Percentiles rank a stretch among this genome's conserved stretches.
Conservation (phyloP, 2,113 vertebrate species). For the Notiomystis cincta region DNA sequence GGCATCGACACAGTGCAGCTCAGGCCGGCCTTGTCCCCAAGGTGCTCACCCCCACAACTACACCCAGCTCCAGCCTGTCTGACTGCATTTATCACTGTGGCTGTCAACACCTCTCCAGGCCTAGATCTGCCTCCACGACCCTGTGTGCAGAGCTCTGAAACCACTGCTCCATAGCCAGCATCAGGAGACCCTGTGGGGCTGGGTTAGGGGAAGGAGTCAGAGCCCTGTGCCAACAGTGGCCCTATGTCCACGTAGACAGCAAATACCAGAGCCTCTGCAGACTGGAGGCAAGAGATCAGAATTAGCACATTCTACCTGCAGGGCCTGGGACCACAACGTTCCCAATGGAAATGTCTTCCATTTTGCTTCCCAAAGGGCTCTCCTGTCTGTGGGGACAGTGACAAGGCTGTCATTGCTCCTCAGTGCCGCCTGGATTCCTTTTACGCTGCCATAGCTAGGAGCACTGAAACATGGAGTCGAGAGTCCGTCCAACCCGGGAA, state of each 20-base stretch:
- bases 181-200: not conserved
- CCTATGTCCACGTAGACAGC: not conserved
- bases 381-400: not conserved
- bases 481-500: not conserved
- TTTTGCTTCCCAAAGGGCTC: not conserved
- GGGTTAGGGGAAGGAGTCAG: not conserved
- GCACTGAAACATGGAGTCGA: not conserved
- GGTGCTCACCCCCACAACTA: not conserved
- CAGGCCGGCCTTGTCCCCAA: not conserved
- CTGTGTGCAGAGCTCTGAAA: not conserved
- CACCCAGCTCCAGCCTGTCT: slow-evolving; percentile 39
- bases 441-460: not conserved
- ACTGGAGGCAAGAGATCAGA: not conserved
- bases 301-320: not conserved
- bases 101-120: not conserved
- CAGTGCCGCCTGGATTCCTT: not conserved
- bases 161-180: not conserved
- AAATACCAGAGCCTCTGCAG: fast-evolving
- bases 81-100: slow-evolving; percentile 14
- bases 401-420: not conserved
- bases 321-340: not conserved
- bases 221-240: not conserved
- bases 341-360: not conserved
- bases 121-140: not conserved
- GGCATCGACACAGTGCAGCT: not conserved